Percentiles rank a stretch among this genome's conserved stretches.
Evolutionary conservation across 2,888 invertebrate genomes (phyloP).

Genomic region (Sinelater perroti): DNA sequence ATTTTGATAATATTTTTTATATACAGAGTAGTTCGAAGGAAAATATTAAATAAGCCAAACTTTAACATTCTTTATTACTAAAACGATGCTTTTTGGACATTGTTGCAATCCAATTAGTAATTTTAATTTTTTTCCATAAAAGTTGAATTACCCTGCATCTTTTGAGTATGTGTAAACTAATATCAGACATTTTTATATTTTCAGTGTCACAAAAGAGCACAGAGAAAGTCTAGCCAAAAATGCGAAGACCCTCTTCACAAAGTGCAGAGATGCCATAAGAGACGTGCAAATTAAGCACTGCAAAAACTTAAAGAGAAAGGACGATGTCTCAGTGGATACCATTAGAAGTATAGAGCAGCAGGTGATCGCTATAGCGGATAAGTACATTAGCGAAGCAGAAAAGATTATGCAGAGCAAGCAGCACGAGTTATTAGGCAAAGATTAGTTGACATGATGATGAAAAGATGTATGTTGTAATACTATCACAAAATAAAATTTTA

Average conservation of each 20-base stretch:
- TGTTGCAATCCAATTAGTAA: too few relatives aligned
- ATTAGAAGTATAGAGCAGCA: constrained; percentile 73
- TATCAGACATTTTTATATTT: constrained; percentile 27
- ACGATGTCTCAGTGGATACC: constrained; percentile 76
- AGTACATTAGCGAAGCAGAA: constrained; percentile 72
- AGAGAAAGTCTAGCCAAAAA: constrained; percentile 87
- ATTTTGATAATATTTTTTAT: too few relatives aligned
- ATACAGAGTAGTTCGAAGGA: too few relatives aligned
- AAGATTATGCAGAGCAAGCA: constrained; percentile 74
- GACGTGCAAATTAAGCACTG: constrained; percentile 78
- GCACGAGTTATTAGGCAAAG: constrained; percentile 76
- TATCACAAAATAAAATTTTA: too few relatives aligned
- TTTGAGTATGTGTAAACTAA: not conserved
- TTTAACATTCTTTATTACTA: too few relatives aligned
- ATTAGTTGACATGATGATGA: too few relatives aligned
- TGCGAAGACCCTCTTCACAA: constrained; percentile 83
- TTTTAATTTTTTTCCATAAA: too few relatives aligned
- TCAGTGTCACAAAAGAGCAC: constrained; percentile 86
- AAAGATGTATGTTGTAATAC: too few relatives aligned
- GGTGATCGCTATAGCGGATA: constrained; percentile 73
- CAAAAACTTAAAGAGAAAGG: constrained; percentile 76
- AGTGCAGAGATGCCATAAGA: constrained; percentile 79
- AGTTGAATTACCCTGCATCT: too few relatives aligned
- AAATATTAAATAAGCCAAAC: too few relatives aligned
- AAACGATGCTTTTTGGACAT: too few relatives aligned